Evolutionary conservation across 2,797 vertebrate genomes (phyloP).

Genomic region (Pygocentrus nattereri): DNA sequence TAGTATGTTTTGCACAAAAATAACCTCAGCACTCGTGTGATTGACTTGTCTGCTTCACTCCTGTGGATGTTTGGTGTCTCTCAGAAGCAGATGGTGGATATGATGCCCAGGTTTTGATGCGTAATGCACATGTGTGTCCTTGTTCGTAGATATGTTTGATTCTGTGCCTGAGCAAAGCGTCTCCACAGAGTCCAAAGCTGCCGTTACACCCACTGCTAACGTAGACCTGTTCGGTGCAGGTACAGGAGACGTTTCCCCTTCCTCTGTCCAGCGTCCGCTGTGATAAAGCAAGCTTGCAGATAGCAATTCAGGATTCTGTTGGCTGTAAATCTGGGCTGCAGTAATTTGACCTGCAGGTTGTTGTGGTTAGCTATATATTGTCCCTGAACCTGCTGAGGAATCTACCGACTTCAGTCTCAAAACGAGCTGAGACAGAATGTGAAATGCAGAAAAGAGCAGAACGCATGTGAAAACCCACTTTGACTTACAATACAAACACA

Average conservation of each 20-base stretch:
- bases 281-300: neutral
- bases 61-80: constrained; percentile 12
- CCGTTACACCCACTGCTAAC: constrained; percentile 89
- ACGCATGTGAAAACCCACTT: too few species aligned
- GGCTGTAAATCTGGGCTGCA: neutral
- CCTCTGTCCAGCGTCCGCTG: constrained; percentile 66
- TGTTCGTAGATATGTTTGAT: constrained; percentile 99
- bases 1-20: neutral
- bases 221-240: constrained; percentile 99
- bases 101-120: constrained; percentile 72
- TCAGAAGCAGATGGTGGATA: constrained; percentile 15
- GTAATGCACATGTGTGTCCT: constrained; percentile 92
- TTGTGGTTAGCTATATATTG: neutral
- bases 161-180: constrained; percentile 91
- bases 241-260: constrained; percentile 84
- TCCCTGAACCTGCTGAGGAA: neutral
- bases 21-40: neutral
- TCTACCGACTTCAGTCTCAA: too few species aligned
- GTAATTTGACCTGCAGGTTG: neutral
- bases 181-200: constrained; percentile 92
- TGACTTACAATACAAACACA: too few species aligned
- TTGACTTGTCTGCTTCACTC: neutral
- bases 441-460: too few species aligned
- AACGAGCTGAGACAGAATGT: too few species aligned
- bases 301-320: neutral